These are phyloP conservation scores for Mnemiopsis leidyi DNA, from an alignment of 37 sponge, comb jelly and placozoan species.

Conservation along the genomic window DNA sequence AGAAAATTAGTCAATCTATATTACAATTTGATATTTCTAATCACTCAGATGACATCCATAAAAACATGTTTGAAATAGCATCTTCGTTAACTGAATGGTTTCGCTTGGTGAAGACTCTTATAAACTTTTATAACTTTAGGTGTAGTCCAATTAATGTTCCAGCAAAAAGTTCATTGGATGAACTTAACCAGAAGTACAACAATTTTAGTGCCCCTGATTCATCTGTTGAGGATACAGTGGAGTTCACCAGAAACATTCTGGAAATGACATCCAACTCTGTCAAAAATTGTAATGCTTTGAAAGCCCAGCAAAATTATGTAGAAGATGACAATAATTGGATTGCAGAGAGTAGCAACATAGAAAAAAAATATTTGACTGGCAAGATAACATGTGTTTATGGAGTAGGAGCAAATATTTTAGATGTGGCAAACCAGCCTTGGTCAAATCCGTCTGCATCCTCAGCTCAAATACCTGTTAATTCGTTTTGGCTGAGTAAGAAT, in stretches of 20 bases:
- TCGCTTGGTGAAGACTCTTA: not conserved
- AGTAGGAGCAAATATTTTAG: constrained; percentile 44
- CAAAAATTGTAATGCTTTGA: not conserved
- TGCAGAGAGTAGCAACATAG: not conserved
- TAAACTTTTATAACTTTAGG: constrained; percentile 25
- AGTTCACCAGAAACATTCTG: constrained; percentile 11
- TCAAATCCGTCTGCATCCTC: not conserved
- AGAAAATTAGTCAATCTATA: not conserved
- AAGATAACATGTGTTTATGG: constrained; percentile 39
- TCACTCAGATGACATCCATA: not conserved
- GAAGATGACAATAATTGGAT: constrained; percentile 31
- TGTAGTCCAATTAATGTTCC: constrained; percentile 10
- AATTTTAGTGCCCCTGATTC: not conserved
- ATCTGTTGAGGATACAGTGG: not conserved
- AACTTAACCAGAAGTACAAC: not conserved
- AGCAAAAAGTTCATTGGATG: not conserved
- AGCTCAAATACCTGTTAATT: not conserved
- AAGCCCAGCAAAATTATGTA: not conserved
- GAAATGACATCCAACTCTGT: not conserved
- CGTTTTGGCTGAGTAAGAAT: constrained; percentile 51
- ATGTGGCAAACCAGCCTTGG: constrained; percentile 50
- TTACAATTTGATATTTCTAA: not conserved
- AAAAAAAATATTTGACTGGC: constrained; percentile 18
- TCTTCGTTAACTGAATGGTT: not conserved
- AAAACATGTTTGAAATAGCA: not conserved